Base-by-base conservation (phyloP, 2,797 vertebrate species). In the Ceyx erithaca region DNA sequence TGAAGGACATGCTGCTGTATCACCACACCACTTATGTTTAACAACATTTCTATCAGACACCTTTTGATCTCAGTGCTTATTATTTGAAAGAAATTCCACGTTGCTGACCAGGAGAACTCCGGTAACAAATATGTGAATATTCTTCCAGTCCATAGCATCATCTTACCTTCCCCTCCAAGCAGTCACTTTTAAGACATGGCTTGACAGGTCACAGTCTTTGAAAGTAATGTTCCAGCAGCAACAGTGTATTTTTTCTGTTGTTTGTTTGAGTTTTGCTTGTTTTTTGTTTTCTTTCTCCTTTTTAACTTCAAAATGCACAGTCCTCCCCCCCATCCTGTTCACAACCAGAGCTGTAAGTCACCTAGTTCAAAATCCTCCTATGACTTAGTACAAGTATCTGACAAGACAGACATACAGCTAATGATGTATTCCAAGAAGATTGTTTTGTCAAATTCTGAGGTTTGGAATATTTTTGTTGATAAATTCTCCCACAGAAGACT, bases 141-240 rank as follows among this genome's bases (percentile, higher is more conserved):
- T 67, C 64, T 55, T 87, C 45, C 45, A 22, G 37, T 18, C 62
- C 22, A 4, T 1, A 21, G 18, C 2, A 58, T 4, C 35, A 33
- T 22, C 79, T 85, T 58, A 75, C 87, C 84, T 82, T 85, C 41
- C 73, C 49, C 54, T 89, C 37, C 84, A 68, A 69, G 67, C 80
- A 78, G 68, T 45, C 84, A 59, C 55, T 89, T 64, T 57, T 71
- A 88, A 82, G 72, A 71, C 81, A 86, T 0, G 0, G 49, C 54
- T 82, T 35, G 64, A 52, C 2, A 66, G 37, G 40, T 48, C 52
- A 70, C 64, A 21, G 4, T 75, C 71, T 55, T 46, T 46, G 37
- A 80, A 40, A 95, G 10, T 30, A 68, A 82, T 2, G 7, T 31
- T 52, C 30, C 68, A 61, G 31, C 21, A 87, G 41, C 48, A 55